Percentiles rank a stretch among this genome's conserved stretches.
Conservation (phyloP, 2,797 vertebrate genomes). For the Hyperoplus lanceolatus region DNA sequence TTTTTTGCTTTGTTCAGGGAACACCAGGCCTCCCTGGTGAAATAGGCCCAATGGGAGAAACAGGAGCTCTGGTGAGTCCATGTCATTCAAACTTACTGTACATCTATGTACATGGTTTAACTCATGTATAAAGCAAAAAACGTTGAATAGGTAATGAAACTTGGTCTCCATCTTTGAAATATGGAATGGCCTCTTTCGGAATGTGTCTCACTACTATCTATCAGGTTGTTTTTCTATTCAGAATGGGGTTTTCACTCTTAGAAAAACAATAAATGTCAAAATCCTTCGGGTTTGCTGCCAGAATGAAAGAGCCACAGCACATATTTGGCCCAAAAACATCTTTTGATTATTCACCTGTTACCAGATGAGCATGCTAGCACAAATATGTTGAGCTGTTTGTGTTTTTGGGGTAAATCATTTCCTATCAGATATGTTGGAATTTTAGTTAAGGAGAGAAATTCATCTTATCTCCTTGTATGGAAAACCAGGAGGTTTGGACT, state of each 20-base stretch:
- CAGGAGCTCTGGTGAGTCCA: slow-evolving; percentile 86
- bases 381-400: slow-evolving; percentile 6
- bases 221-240: neutral
- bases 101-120: neutral
- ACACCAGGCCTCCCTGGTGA: slow-evolving; percentile 87
- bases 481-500: slow-evolving; percentile 7
- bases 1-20: slow-evolving; percentile 83
- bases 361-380: slow-evolving; percentile 5
- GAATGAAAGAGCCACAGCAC: slow-evolving; percentile 17
- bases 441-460: slow-evolving; percentile 10
- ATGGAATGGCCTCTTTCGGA: neutral
- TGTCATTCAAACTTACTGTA: neutral
- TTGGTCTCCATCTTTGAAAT: neutral
- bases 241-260: neutral
- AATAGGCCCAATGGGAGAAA: slow-evolving; percentile 90
- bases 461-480: neutral
- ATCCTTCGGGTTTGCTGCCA: slow-evolving; percentile 10
- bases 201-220: too few species aligned
- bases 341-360: slow-evolving; percentile 22
- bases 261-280: slow-evolving; percentile 3
- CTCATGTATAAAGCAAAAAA: neutral
- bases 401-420: slow-evolving; percentile 6
- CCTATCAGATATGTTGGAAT: slow-evolving; percentile 4
- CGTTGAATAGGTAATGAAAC: neutral
- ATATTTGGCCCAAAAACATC: neutral